Conservation (phyloP, 2,888 invertebrate species). For the Ypsolopha sequella region DNA sequence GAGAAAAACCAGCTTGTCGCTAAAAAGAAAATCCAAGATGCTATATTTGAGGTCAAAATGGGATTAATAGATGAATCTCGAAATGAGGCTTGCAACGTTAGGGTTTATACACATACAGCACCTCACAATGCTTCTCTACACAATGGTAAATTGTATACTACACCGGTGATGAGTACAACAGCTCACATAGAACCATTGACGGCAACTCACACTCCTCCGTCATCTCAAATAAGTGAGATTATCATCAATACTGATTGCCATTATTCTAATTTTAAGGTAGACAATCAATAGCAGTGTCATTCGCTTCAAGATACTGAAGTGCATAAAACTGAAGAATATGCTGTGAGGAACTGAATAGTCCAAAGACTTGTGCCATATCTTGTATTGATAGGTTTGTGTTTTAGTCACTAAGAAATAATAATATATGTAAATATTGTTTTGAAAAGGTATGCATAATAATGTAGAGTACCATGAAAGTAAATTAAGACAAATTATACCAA, state of each 20-base stretch:
- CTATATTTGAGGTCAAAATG: slow-evolving; percentile 73
- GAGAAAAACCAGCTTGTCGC: slow-evolving; percentile 67
- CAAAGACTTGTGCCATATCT: too few species aligned
- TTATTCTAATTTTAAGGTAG: slow-evolving; percentile 57
- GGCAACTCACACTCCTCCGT: slow-evolving; percentile 34
- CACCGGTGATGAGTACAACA: slow-evolving; percentile 35
- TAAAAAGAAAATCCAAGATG: slow-evolving; percentile 73
- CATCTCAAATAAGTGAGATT: slow-evolving; percentile 50
- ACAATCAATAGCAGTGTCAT: slow-evolving; percentile 51
- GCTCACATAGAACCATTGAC: slow-evolving; percentile 44
- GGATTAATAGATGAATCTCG: slow-evolving; percentile 55
- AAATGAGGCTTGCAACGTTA: slow-evolving; percentile 24
- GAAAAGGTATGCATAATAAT: too few species aligned
- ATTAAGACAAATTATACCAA: too few species aligned
- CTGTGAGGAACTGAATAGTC: slow-evolving; percentile 14
- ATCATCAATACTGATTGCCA: slow-evolving; percentile 53
- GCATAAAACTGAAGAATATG: slow-evolving; percentile 33
- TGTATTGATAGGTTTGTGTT: too few species aligned
- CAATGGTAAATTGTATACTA: slow-evolving; percentile 39
- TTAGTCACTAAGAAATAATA: too few species aligned
- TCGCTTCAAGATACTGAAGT: slow-evolving; percentile 50
- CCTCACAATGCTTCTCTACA: slow-evolving; percentile 27
- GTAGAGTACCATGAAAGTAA: too few species aligned
- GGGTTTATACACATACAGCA: slow-evolving; percentile 31
- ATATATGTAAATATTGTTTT: too few species aligned